These are phyloP conservation scores for Molossus alvarezi DNA, from an alignment of 2,797 vertebrate genomes.

Conservation along the genomic window DNA sequence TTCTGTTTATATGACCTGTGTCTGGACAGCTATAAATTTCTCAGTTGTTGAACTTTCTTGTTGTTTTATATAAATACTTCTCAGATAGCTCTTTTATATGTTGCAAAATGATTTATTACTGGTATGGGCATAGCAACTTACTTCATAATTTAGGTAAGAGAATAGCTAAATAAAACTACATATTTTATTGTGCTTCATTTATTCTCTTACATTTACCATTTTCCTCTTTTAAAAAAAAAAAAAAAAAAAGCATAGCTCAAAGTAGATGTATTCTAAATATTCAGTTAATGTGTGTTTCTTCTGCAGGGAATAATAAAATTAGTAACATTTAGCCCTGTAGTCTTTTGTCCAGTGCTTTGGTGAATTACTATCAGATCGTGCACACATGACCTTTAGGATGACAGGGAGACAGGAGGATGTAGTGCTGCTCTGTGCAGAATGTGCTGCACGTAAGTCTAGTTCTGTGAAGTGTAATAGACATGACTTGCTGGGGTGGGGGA, in stretches of 20 bases:
- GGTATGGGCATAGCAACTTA: neutral
- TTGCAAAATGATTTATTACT: constrained; percentile 15
- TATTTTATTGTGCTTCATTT: neutral
- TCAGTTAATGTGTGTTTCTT: constrained; percentile 19
- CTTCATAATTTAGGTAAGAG: constrained; percentile 38
- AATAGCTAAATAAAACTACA: constrained; percentile 26
- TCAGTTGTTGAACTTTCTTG: neutral
- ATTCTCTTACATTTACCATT: neutral
- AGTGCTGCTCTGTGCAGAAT: neutral
- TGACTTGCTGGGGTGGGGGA: neutral
- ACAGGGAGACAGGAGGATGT: neutral
- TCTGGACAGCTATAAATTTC: neutral
- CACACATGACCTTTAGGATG: constrained; percentile 7
- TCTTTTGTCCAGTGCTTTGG: constrained; percentile 17
- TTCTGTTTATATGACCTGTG: neutral
- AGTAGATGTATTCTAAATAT: constrained; percentile 40
- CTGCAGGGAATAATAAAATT: constrained; percentile 38
- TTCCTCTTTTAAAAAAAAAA: neutral
- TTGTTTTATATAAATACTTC: neutral
- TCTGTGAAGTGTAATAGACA: neutral
- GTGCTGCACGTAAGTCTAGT: neutral
- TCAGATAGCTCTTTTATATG: neutral
- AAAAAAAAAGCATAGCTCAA: neutral
- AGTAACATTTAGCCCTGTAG: neutral
- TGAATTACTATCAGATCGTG: constrained; percentile 52